Evolutionary conservation across 1,140 invertebrate genomes (phyloP).

Genomic region (Oryctes rhinoceros): DNA sequence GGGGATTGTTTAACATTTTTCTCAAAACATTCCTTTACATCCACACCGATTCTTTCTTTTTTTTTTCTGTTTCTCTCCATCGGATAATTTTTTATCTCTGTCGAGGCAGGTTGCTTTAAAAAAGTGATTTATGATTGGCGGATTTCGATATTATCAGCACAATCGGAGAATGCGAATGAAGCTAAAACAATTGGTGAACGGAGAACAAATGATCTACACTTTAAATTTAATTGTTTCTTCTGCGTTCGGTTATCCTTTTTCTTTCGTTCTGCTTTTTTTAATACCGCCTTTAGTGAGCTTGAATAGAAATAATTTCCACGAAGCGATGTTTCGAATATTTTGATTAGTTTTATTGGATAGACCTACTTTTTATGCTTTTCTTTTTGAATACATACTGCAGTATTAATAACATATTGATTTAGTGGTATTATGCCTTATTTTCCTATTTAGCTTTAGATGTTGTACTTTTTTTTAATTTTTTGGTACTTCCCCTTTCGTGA

Average conservation of each 20-base stretch:
- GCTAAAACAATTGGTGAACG: slow-evolving; percentile 8
- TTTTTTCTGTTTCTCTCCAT: background rate
- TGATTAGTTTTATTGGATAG: no score
- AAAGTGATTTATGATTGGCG: slow-evolving; percentile 34
- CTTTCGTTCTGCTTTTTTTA: background rate
- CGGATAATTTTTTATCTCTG: slow-evolving; percentile 11
- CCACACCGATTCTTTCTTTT: slow-evolving; percentile 17
- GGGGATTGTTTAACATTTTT: slow-evolving; percentile 39
- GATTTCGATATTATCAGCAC: slow-evolving; percentile 27
- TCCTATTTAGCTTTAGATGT: no score
- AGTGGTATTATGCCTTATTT: no score
- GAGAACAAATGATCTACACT: slow-evolving; percentile 39
- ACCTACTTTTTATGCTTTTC: no score
- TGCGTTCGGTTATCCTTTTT: background rate
- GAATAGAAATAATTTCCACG: slow-evolving; percentile 2
- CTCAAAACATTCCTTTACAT: slow-evolving; percentile 1
- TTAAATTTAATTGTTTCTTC: slow-evolving; percentile 33
- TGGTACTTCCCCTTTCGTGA: no score
- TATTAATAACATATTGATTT: no score
- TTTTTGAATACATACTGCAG: no score
- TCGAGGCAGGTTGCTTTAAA: background rate
- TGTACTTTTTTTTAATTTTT: no score
- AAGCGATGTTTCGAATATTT: background rate
- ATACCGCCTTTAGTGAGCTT: background rate
- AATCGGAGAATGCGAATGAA: slow-evolving; percentile 31